A percentile compares a stretch with the other conserved stretches of the same genome.
These are phyloP conservation scores for Psophia crepitans DNA, from an alignment of 2,113 vertebrate genomes.

Conservation along the genomic window DNA sequence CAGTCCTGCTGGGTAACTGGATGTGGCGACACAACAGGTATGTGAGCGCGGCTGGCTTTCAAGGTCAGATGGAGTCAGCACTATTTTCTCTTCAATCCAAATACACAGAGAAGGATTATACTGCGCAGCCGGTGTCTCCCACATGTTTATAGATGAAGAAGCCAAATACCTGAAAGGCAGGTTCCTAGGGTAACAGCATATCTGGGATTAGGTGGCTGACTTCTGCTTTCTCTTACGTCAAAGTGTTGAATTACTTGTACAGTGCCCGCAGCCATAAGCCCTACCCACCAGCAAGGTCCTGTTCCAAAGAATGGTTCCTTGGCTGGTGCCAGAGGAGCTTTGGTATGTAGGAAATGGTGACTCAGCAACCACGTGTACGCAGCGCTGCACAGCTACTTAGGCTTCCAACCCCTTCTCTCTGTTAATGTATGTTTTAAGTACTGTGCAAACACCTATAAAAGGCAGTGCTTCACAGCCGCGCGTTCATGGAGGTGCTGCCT, in stretches of 20 bases:
- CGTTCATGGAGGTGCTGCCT: not conserved
- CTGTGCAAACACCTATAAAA: not conserved
- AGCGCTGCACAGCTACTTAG: not conserved
- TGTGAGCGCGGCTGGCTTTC: not conserved
- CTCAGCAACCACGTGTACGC: not conserved
- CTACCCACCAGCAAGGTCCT: not conserved
- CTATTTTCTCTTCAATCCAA: not conserved
- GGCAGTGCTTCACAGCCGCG: rapidly evolving
- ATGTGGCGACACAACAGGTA: constrained; percentile 73
- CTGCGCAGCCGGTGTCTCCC: not conserved
- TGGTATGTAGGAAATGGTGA: not conserved
- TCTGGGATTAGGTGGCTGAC: not conserved
- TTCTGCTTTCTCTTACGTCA: not conserved
- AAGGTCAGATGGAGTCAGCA: not conserved
- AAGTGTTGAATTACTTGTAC: not conserved
- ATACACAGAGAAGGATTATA: not conserved
- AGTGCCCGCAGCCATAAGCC: not conserved
- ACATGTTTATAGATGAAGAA: not conserved
- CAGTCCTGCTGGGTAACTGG: constrained; percentile 78
- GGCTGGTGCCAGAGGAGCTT: not conserved
- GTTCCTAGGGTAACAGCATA: not conserved
- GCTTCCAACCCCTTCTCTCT: not conserved
- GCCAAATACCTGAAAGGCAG: not conserved
- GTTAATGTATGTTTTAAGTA: not conserved
- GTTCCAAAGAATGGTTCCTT: not conserved